These are phyloP conservation scores for Ischnura elegans DNA, from an alignment of 2,888 invertebrate species.

Conservation along the genomic window DNA sequence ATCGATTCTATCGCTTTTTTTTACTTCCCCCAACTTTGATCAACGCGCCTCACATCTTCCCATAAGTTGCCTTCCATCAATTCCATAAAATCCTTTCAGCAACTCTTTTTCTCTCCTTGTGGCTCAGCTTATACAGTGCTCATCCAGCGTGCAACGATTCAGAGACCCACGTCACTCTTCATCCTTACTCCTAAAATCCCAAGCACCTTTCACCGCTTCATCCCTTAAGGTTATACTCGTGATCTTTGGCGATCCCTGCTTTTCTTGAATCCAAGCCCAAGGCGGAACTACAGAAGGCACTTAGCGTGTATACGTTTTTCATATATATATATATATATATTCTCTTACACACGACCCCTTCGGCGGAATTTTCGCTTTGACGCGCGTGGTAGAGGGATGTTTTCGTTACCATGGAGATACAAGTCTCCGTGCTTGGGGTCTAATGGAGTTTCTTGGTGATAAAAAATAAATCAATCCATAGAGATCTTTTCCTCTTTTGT, in stretches of 20 bases:
- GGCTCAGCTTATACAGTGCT: slow-evolving; percentile 12
- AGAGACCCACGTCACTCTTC: not conserved
- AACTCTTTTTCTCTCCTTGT: not conserved
- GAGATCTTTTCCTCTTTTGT: not conserved
- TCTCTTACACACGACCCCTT: not conserved
- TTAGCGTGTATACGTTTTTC: slow-evolving; percentile 15
- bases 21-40: not conserved
- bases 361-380: slow-evolving; percentile 46
- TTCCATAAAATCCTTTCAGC: not conserved
- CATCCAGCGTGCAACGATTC: slow-evolving; percentile 10
- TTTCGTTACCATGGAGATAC: slow-evolving; percentile 45
- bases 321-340: not conserved
- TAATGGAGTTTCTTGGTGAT: slow-evolving; percentile 63
- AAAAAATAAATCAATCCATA: slow-evolving; percentile 35
- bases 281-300: slow-evolving; percentile 64
- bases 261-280: slow-evolving; percentile 46
- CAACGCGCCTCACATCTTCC: not conserved
- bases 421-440: not conserved
- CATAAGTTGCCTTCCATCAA: slow-evolving; percentile 21
- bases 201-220: slow-evolving; percentile 28
- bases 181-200: not conserved
- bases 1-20: not conserved
- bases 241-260: slow-evolving; percentile 51
- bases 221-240: slow-evolving; percentile 18
- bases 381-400: slow-evolving; percentile 45